Percentiles rank a stretch among this genome's conserved stretches.
phyloP scores from a whole-genome alignment of 2,888 invertebrate genomes.

The Pachycephus smyrnensis region DNA sequence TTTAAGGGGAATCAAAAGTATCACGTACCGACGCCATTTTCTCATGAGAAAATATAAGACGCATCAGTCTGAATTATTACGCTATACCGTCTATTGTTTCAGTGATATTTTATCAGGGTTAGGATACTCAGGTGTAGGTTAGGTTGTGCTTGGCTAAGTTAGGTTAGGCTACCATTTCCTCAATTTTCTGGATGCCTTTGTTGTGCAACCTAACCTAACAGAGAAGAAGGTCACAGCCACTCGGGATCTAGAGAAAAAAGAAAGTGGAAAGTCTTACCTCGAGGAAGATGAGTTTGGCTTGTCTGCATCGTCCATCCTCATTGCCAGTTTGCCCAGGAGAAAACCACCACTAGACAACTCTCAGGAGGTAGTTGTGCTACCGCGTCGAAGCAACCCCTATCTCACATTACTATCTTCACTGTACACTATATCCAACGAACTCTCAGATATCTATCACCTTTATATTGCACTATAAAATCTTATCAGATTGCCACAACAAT shows the following conservation, averaged over 20 bases:
- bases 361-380: background rate
- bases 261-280: background rate
- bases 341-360: constrained; percentile 10
- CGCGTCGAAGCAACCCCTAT: background rate
- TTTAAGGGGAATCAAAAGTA: background rate
- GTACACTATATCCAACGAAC: background rate
- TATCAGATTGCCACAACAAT: background rate
- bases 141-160: background rate
- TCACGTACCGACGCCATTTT: background rate
- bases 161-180: background rate
- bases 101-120: background rate
- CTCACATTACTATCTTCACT: background rate
- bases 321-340: constrained; percentile 30
- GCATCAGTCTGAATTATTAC: background rate
- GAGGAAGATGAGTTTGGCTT: constrained; percentile 30
- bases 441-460: background rate
- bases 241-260: background rate
- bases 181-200: background rate
- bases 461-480: background rate
- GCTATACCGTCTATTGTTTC: background rate
- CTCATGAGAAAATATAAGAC: background rate
- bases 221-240: background rate
- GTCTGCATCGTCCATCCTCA: constrained; percentile 41
- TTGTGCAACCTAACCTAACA: background rate
- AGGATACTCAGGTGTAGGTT: background rate